Percentiles rank a stretch among this genome's conserved stretches.
Conservation (phyloP, 2,797 vertebrate species). For the Myotis vivesi region DNA sequence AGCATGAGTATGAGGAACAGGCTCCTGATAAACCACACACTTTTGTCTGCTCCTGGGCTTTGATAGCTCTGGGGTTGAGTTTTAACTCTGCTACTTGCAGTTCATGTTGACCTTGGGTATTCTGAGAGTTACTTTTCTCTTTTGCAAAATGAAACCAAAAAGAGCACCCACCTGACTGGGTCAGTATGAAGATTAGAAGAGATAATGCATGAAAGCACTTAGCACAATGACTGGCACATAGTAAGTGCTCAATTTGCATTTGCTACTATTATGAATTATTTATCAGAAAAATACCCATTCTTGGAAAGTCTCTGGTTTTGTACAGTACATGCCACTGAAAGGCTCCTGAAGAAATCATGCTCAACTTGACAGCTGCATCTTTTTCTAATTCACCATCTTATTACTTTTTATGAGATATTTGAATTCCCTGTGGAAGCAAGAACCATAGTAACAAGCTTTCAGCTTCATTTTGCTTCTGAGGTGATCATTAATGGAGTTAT, state of each 20-base stretch:
- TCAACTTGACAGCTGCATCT: slow-evolving; percentile 19
- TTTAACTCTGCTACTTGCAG: neutral
- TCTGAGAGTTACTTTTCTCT: slow-evolving; percentile 34
- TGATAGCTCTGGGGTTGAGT: neutral
- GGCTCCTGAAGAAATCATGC: slow-evolving; percentile 50
- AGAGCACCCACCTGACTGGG: neutral
- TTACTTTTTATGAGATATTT: slow-evolving; percentile 64
- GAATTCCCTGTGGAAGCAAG: slow-evolving; percentile 75
- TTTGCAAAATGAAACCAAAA: neutral
- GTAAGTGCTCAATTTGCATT: neutral
- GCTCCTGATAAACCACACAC: neutral
- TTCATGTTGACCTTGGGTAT: neutral
- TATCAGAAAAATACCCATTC: slow-evolving; percentile 43
- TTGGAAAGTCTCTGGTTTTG: slow-evolving; percentile 24
- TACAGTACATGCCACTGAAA: neutral
- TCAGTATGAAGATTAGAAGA: neutral
- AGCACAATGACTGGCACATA: neutral
- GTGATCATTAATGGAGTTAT: slow-evolving; percentile 77
- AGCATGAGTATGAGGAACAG: neutral
- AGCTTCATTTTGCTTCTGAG: slow-evolving; percentile 67
- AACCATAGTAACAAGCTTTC: slow-evolving; percentile 77
- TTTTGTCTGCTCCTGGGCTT: neutral
- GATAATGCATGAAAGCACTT: neutral
- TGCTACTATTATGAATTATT: slow-evolving; percentile 8
- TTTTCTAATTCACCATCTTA: slow-evolving; percentile 40